Conservation (phyloP, 92 coral and sea anemone genomes). For the Montipora capitata region DNA sequence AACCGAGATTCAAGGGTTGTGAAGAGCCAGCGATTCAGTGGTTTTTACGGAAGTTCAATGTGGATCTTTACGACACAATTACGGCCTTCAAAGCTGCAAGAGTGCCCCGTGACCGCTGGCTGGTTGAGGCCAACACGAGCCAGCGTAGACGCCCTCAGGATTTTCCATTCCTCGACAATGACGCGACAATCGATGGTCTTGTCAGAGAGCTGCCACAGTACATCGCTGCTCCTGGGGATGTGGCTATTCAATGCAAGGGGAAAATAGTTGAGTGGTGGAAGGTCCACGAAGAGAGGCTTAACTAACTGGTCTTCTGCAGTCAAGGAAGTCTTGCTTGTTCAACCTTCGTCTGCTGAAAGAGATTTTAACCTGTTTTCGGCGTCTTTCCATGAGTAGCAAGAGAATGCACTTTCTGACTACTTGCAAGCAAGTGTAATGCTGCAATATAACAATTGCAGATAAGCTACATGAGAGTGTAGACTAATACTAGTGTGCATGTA, state of each 20-base stretch:
- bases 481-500: constrained; percentile 17
- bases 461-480: constrained; percentile 5
- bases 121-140: constrained; percentile 76
- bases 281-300: constrained; percentile 9
- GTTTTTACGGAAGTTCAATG: constrained; percentile 53
- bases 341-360: constrained; percentile 54
- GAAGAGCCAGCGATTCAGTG: constrained; percentile 22
- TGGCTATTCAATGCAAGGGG: constrained; percentile 41
- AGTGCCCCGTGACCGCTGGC: constrained; percentile 51
- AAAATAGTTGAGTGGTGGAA: constrained; percentile 54
- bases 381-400: constrained; percentile 65
- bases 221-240: constrained; percentile 68
- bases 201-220: constrained; percentile 60
- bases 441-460: constrained; percentile 59
- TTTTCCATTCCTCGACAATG: constrained; percentile 70
- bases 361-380: constrained; percentile 40
- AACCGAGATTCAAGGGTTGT: constrained; percentile 66
- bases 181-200: constrained; percentile 49
- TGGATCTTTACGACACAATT: constrained; percentile 41
- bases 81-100: constrained; percentile 63
- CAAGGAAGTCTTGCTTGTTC: constrained; percentile 19
- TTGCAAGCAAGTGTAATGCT: constrained; percentile 73
- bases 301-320: constrained; percentile 53
- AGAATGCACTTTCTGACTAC: constrained; percentile 53
- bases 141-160: constrained; percentile 68